Base-by-base conservation (phyloP, 2,797 vertebrate genomes). In the Tolypeutes matacus region DNA sequence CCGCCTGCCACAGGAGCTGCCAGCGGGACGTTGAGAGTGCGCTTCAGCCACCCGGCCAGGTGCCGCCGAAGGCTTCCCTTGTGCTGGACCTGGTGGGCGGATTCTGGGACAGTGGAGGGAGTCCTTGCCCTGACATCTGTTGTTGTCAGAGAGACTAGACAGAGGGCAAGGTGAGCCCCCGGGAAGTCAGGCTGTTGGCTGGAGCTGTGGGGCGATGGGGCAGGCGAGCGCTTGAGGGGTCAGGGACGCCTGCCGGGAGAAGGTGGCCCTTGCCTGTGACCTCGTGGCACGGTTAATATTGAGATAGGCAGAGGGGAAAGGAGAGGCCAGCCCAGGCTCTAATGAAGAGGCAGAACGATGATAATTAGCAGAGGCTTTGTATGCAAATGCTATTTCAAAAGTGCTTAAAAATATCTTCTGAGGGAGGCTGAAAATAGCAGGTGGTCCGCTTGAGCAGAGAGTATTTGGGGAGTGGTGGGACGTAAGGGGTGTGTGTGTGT, bases 351-450 rank as follows among this genome's bases (percentile, higher is more conserved):
- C 36, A n/a, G 78, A 51, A 85, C 83, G 89, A 85, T 67, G 67
- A 58, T 95, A 86, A 95, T 91, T 95, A 93, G 92, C 29, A 4
- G n/a, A 88, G 49, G 34, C 83, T 94, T 96, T 96, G 17, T 94
- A 69, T 97, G 92, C 91, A 95, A 95, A 94, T 96, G 76, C 12
- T 34, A 84, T 93, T 97, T 94, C 49, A 69, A 36, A 87, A 87
- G 80, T 91, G 93, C 89, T 93, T 95, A 86, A 91, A 93, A 95
- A 78, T 91, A 86, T 49, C 88, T 89, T 96, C 39, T 62, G 75
- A 95, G 89, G 78, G 76, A 97, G 65, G 49, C 51, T 81, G 91
- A 76, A 96, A 86, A 65, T 86, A 96, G 94, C 86, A 89, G 92
- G 93, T 82, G 92, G 92, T 88, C 92, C 95, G 0, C 53, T 84